phyloP scores from a whole-genome alignment of 92 coral and sea anemone genomes.

The Desmophyllum pertusum region DNA sequence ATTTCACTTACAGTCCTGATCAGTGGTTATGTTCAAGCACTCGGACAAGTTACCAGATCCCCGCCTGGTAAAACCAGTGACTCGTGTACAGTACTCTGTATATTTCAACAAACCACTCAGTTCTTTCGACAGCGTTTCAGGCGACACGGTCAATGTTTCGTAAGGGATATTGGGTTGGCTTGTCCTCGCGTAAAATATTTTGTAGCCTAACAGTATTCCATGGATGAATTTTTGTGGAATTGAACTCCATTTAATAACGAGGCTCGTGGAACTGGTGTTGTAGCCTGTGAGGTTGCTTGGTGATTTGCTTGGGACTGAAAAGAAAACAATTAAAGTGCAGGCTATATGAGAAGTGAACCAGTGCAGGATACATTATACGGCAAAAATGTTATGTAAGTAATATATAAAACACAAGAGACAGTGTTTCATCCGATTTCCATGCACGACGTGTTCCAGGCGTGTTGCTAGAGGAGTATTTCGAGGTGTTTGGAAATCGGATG shows the following conservation, averaged over 20 bases:
- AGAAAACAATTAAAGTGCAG: neutral
- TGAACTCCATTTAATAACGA: neutral
- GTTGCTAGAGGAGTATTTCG: no score
- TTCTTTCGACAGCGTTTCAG: neutral
- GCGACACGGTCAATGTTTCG: neutral
- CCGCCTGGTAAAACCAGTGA: constrained; percentile 17
- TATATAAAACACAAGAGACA: no score
- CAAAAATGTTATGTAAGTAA: neutral
- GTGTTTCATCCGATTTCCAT: no score
- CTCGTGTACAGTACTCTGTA: constrained; percentile 15
- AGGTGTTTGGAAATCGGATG: no score
- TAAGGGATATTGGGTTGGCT: neutral
- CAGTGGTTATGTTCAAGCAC: constrained; percentile 10
- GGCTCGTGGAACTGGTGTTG: constrained; percentile 16
- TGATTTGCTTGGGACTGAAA: constrained; percentile 8
- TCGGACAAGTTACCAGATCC: neutral
- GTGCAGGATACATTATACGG: no score
- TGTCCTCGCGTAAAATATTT: constrained; percentile 2
- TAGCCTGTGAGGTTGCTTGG: neutral
- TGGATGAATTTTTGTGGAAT: neutral
- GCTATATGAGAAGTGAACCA: no score
- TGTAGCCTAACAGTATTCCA: constrained; percentile 30
- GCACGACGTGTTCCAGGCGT: no score
- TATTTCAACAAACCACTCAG: neutral
- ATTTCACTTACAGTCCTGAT: neutral